Conservation (phyloP, 2,113 vertebrate species). For the Ciconia stormi region DNA sequence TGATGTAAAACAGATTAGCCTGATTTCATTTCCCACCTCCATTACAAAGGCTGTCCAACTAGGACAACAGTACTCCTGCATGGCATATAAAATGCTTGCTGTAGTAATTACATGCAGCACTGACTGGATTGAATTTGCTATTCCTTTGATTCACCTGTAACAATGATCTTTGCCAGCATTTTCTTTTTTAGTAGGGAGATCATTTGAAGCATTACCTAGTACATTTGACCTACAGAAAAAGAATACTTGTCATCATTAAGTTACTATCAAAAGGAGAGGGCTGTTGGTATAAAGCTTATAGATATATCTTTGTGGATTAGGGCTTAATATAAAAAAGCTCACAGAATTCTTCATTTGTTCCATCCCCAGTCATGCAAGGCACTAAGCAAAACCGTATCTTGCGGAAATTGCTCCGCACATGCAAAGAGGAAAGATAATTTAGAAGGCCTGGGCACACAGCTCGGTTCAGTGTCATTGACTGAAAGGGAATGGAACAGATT, state of each 20-base stretch:
- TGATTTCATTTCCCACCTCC: constrained; percentile 18
- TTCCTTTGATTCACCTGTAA: constrained; percentile 18
- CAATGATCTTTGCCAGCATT: neutral
- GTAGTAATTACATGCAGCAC: constrained; percentile 3
- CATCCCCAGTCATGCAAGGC: neutral
- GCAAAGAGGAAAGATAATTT: neutral
- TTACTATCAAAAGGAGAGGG: neutral
- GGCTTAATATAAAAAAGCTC: neutral
- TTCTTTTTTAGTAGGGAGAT: neutral
- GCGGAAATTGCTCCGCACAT: neutral
- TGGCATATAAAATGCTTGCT: neutral
- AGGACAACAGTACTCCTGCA: neutral
- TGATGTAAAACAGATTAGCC: neutral
- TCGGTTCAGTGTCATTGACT: neutral
- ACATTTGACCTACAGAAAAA: neutral
- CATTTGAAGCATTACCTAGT: neutral
- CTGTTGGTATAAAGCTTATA: constrained; percentile 19
- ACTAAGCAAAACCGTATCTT: neutral
- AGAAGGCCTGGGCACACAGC: neutral
- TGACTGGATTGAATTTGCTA: neutral
- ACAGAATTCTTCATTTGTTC: constrained; percentile 5
- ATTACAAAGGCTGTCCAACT: neutral
- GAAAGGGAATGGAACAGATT: neutral
- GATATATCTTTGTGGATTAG: neutral
- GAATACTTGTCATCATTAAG: neutral